These are phyloP conservation scores for Nemoura dubitans DNA, from an alignment of 2,888 invertebrate genomes.

Conservation along the genomic window DNA sequence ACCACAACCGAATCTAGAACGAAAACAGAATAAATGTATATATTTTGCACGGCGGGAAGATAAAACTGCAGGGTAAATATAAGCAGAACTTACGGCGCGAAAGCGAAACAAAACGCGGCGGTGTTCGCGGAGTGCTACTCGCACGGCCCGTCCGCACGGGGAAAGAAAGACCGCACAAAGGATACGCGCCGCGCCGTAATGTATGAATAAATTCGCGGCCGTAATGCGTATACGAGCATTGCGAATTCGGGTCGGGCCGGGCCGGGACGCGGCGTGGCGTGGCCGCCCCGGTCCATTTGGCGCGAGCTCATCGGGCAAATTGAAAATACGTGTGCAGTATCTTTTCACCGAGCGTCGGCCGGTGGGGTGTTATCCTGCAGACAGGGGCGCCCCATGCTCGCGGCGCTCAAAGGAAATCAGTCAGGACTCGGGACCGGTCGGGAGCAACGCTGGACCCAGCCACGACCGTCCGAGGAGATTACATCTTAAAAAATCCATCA, in stretches of 20 bases:
- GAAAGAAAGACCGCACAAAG: not conserved
- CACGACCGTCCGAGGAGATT: not conserved
- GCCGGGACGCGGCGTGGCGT: too few relatives aligned
- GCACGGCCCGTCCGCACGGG: not conserved
- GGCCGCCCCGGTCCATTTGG: not conserved
- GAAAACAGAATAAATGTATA: slow-evolving; percentile 21
- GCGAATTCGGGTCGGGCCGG: too few relatives aligned
- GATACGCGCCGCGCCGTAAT: not conserved
- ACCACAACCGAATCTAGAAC: not conserved
- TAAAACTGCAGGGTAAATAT: slow-evolving; percentile 22
- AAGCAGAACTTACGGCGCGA: not conserved
- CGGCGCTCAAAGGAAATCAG: not conserved
- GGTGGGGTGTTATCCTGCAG: not conserved
- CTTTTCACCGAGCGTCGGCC: not conserved
- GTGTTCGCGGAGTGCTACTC: not conserved
- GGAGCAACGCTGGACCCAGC: not conserved
- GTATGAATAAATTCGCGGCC: not conserved
- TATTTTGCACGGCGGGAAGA: slow-evolving; percentile 26
- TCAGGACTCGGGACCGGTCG: not conserved
- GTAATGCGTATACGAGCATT: not conserved
- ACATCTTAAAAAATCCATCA: not conserved
- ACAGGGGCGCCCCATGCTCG: not conserved
- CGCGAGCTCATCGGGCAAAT: not conserved
- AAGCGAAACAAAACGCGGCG: slow-evolving; percentile 20
- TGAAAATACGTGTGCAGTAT: not conserved